Base-by-base conservation (phyloP, 2,113 vertebrate species). In the Vireo altiloquus region DNA sequence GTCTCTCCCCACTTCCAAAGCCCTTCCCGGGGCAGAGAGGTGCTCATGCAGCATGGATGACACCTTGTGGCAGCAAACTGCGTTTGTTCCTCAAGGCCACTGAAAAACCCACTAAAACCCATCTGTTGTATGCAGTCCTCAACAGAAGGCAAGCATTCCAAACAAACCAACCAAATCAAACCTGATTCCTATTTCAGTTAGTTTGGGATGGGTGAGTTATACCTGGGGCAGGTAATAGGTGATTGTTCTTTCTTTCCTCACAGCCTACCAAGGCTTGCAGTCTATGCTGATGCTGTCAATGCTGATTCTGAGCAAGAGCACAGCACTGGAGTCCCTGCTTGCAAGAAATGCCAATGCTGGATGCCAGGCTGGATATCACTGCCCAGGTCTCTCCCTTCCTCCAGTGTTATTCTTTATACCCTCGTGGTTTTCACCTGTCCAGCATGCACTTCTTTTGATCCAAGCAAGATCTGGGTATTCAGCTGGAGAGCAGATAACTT, bases 31-130 rank as follows among this genome's bases (percentile, higher is more conserved):
- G 46, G 31, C 18, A 56, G 19, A 40, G 35, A 49, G n/a, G 14
- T 5, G 28, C 33, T 71, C 5, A 10, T 16, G 61, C 12, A 89
- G 82, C 78, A n/a, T 5, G 25, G 47, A 30, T 72, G 95, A 94
- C 94, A 88, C 44, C 96, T 87, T 42, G 89, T 95, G 82, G 87
- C 49, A 68, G 79, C 71, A 52, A 92, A 65, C 17, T 39, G 30
- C 5, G 31, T 72, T 59, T 61, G n/a, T 47, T 19, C 9, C 25
- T 80, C 18, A 17, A 66, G 22, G 77, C 31, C 49, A 54, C 37
- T 66, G 53, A 59, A 69, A 95, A 82, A 37, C 13, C 25, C 66
- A 40, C 25, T 40, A 19, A 40, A 89, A 35, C 40, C 6, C 24
- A 40, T 10, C 40, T 91, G 37, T 27, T 6, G 6, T 11, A 22